Evolutionary conservation across 2,888 invertebrate genomes (phyloP).

Genomic region (Andrena praecox): DNA sequence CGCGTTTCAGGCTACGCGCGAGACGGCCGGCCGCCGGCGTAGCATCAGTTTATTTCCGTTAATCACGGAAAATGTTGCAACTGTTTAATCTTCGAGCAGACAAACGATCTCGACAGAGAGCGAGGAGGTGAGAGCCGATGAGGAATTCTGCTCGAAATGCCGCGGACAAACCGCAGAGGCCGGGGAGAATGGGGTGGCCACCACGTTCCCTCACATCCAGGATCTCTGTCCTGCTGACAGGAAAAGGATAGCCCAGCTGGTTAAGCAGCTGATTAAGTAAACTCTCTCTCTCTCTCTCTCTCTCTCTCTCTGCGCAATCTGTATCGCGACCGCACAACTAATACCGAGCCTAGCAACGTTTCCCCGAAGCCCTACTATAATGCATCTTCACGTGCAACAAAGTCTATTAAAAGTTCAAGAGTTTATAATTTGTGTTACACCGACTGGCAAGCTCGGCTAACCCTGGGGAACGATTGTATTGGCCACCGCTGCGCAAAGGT

Average conservation of each 20-base stretch:
- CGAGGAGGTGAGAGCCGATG: conserved; percentile 60
- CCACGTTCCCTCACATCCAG: conserved; percentile 68
- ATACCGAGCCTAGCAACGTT: not conserved
- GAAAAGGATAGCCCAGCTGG: conserved; percentile 71
- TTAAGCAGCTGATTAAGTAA: conserved; percentile 75
- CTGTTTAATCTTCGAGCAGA: conserved; percentile 61
- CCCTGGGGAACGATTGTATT: not conserved
- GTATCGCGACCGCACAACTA: not conserved
- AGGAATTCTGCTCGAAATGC: conserved; percentile 66
- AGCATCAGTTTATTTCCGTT: conserved; percentile 14
- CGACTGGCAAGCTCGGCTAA: not conserved
- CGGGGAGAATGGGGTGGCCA: conserved; percentile 27
- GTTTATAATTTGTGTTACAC: conserved; percentile 9
- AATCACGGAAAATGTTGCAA: conserved; percentile 39
- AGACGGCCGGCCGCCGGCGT: not conserved
- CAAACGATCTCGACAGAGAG: conserved; percentile 65
- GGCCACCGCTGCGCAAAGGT: not conserved
- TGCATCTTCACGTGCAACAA: too few species aligned
- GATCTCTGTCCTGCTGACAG: conserved; percentile 75
- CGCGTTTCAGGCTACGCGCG: too few species aligned
- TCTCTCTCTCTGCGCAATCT: not conserved
- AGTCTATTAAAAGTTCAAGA: conserved; percentile 39
- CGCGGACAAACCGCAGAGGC: conserved; percentile 44
- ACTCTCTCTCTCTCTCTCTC: not conserved
- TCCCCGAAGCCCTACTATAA: too few species aligned